phyloP scores from a whole-genome alignment of 2,888 invertebrate genomes.

The Physocephala rufipes region DNA sequence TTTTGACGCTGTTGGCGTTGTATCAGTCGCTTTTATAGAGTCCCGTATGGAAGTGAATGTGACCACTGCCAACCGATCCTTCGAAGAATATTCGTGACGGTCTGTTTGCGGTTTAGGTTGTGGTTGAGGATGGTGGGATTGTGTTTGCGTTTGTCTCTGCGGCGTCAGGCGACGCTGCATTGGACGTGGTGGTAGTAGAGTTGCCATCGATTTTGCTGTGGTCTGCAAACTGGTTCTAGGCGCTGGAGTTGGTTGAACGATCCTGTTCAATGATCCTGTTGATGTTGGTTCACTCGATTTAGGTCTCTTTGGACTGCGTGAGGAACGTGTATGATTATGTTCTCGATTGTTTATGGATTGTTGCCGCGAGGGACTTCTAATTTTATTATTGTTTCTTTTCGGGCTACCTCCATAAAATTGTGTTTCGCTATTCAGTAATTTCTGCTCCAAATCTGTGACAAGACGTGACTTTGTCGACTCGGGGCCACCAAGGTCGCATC shows the following conservation, averaged over 20 bases:
- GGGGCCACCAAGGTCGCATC: slow-evolving; percentile 45
- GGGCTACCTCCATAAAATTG: not conserved
- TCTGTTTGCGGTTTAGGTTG: slow-evolving; percentile 43
- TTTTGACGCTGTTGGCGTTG: slow-evolving; percentile 5
- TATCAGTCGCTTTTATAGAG: slow-evolving; percentile 21
- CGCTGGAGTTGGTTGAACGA: slow-evolving; percentile 55
- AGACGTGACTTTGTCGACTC: not conserved
- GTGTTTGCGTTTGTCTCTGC: slow-evolving; percentile 35
- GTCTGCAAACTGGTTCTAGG: slow-evolving; percentile 55
- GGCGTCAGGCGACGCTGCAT: slow-evolving; percentile 25
- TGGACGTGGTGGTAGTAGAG: slow-evolving; percentile 35
- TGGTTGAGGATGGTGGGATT: slow-evolving; percentile 35
- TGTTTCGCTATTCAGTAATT: slow-evolving; percentile 4
- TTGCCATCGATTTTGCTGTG: slow-evolving; percentile 8
- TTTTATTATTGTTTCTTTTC: not conserved
- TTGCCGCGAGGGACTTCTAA: slow-evolving; percentile 33
- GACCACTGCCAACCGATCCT: slow-evolving; percentile 59
- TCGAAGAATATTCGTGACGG: slow-evolving; percentile 56
- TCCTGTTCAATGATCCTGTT: not conserved
- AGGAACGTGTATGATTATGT: not conserved
- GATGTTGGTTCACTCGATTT: not conserved
- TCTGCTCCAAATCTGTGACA: slow-evolving; percentile 12
- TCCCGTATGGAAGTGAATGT: slow-evolving; percentile 64
- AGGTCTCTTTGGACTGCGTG: not conserved
- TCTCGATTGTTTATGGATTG: not conserved